Conservation (phyloP, 2,113 vertebrate genomes). For the Emydocephalus ijimae region DNA sequence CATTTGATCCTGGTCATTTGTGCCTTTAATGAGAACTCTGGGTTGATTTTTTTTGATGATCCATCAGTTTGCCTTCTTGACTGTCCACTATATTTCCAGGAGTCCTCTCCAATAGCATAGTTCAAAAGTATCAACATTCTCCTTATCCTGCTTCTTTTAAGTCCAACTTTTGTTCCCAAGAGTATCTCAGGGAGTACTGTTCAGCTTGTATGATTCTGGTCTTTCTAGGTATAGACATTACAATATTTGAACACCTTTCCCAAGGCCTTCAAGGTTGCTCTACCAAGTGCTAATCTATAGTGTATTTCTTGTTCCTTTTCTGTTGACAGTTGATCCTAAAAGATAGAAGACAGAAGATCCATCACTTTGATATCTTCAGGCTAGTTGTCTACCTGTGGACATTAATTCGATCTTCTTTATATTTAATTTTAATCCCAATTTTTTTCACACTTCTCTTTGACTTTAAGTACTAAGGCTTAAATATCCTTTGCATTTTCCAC, state of each 20-base stretch:
- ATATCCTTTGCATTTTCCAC: background rate
- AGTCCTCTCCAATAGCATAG: background rate
- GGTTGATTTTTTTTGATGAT: background rate
- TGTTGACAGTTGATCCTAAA: background rate
- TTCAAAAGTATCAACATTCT: background rate
- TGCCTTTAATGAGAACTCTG: background rate
- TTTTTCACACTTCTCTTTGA: background rate
- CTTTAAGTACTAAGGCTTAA: background rate
- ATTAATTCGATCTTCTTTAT: background rate
- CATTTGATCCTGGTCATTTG: background rate
- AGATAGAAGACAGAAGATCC: background rate
- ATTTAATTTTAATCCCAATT: background rate
- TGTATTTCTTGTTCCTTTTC: background rate
- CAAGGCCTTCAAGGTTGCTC: background rate
- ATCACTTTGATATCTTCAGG: background rate
- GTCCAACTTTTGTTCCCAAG: background rate
- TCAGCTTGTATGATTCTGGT: background rate
- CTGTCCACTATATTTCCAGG: background rate
- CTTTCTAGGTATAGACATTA: background rate
- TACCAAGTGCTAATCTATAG: background rate
- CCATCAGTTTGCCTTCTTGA: background rate
- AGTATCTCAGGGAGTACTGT: background rate
- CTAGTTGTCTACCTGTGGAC: background rate
- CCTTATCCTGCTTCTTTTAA: background rate
- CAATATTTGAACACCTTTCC: background rate